Evolutionary conservation across 2,797 vertebrate species (phyloP).

Genomic region (Artibeus lituratus): DNA sequence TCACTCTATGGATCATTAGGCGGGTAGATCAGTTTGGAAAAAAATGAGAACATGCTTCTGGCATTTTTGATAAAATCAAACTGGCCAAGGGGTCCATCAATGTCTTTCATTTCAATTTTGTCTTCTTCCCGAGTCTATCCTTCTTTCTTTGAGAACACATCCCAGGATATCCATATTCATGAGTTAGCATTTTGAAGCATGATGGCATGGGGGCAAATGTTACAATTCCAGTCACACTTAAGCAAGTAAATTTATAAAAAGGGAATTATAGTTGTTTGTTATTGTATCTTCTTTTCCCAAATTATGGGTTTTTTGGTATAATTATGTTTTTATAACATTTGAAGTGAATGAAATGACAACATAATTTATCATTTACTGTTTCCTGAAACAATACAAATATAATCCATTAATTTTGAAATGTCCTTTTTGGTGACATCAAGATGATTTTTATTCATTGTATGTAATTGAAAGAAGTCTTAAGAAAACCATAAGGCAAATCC

Average conservation of each 20-base stretch:
- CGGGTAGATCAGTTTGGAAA: background rate
- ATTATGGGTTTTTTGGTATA: constrained; percentile 24
- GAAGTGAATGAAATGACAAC: background rate
- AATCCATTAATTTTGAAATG: constrained; percentile 3
- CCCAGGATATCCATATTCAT: background rate
- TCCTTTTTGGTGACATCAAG: background rate
- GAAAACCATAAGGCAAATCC: constrained; percentile 41
- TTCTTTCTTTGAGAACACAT: background rate
- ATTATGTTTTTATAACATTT: background rate
- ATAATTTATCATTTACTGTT: constrained; percentile 13
- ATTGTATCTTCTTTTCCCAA: background rate
- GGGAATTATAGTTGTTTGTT: background rate
- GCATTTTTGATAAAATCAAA: background rate
- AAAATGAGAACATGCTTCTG: background rate
- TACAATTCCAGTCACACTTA: background rate
- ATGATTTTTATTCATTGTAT: constrained; percentile 42
- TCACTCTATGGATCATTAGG: background rate
- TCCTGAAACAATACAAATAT: background rate
- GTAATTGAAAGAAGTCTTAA: constrained; percentile 39
- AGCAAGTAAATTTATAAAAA: background rate
- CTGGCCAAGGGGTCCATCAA: background rate
- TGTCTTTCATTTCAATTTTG: background rate
- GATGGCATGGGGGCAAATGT: background rate
- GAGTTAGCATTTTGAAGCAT: background rate
- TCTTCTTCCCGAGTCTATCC: background rate